A percentile compares a stretch with the other conserved stretches of the same genome.
phyloP scores from a whole-genome alignment of 2,797 vertebrate genomes.

The Acipenser transmontanus region DNA sequence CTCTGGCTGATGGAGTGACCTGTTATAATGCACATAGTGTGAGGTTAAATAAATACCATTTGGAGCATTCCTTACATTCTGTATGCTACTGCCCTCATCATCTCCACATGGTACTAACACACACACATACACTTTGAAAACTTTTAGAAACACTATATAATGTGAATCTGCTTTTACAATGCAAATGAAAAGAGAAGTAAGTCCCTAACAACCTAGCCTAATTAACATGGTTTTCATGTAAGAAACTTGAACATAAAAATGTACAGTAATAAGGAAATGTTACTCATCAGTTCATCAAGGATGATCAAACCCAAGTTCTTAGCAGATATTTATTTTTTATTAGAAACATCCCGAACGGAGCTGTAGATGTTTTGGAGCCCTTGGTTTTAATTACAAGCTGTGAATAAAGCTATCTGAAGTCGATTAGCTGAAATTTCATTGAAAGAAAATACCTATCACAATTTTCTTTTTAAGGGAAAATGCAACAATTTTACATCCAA shows the following conservation, averaged over 20 bases:
- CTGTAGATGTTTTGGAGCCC: neutral
- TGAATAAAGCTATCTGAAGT: neutral
- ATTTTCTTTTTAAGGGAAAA: neutral
- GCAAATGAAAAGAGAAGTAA: neutral
- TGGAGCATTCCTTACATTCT: too few relatives aligned
- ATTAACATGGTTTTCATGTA: neutral
- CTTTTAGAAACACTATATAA: conserved; percentile 1
- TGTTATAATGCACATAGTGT: too few relatives aligned
- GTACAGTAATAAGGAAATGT: neutral
- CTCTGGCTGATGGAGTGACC: too few relatives aligned
- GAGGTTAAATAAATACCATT: too few relatives aligned
- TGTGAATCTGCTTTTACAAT: neutral
- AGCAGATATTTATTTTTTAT: neutral
- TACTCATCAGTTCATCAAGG: conserved; percentile 1
- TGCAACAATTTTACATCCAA: too few relatives aligned
- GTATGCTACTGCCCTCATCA: too few relatives aligned
- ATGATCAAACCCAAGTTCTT: conserved; percentile 1
- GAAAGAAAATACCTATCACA: neutral
- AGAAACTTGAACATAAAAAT: neutral
- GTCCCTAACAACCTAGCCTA: neutral
- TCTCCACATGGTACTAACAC: too few relatives aligned
- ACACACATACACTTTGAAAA: too few relatives aligned
- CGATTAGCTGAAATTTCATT: neutral
- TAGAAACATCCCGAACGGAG: neutral
- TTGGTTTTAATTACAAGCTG: neutral